phyloP scores from a whole-genome alignment of 2,113 vertebrate genomes.

The Perognathus longimembris region DNA sequence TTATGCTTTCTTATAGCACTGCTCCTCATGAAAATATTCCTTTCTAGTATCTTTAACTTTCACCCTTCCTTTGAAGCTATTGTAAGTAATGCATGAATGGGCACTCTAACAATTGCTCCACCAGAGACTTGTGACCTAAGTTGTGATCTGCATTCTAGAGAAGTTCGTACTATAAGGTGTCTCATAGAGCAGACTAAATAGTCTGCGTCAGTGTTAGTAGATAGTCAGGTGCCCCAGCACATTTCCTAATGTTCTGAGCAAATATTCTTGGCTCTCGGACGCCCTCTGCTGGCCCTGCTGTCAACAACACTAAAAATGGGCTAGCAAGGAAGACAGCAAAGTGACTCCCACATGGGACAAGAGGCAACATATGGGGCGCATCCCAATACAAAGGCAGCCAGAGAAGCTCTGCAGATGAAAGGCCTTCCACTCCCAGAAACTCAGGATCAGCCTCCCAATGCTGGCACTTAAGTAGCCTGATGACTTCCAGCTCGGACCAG shows the following conservation, averaged over 20 bases:
- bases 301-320: neutral
- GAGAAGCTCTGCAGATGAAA: constrained; percentile 68
- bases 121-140: neutral
- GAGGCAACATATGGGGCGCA: constrained; percentile 61
- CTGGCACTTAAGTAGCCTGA: constrained; percentile 55
- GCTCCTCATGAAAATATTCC: neutral
- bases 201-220: neutral
- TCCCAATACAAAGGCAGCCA: constrained; percentile 39
- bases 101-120: neutral
- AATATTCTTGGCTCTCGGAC: constrained; percentile 32
- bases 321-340: neutral
- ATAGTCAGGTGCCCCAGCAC: neutral
- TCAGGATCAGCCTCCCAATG: constrained; percentile 53
- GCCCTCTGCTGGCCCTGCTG: constrained; percentile 20
- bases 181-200: neutral
- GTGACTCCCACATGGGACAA: constrained; percentile 8
- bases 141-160: neutral
- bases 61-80: neutral
- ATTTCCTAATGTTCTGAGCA: constrained; percentile 4
- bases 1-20: neutral
- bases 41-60: neutral
- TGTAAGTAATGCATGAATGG: neutral
- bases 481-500: constrained; percentile 68
- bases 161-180: neutral
- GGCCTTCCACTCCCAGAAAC: constrained; percentile 51